Evolutionary conservation across 35 echinoderm and acorn worm genomes (phyloP), one percentile per base, ranked within the genome.

Genomic region (Acanthaster planci): DNA sequence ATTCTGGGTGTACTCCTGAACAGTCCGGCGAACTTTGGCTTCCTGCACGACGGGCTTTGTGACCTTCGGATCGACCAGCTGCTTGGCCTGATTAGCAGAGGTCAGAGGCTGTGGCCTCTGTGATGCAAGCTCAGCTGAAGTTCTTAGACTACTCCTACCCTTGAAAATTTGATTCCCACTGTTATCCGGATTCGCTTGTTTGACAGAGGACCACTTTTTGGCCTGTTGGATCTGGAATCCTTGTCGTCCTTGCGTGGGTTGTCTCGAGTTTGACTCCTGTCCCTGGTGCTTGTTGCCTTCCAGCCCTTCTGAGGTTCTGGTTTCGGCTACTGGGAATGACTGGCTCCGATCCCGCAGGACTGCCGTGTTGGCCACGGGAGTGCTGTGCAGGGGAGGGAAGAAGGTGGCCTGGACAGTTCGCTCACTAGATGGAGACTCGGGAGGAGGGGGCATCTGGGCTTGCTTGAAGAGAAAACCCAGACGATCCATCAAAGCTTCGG

Each of bases 391-490:
- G 34, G 64, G 64, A 21, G 64, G 64, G 64, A 72, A 72, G 64
- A 72, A 72, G 64, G 64, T 72, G 64, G 26, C 64, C 34, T 30
- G 64, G 23, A 72, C 64, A 14, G 64, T 72, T 26, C 34, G 4
- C 21, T 72, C 64, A 8, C 64, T 72, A 26, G 64, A 72, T 2
- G 87, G 87, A 2, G 78, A 60, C 39, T 86, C 82, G 7, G 80
- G 52, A 50, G 47, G 78, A 60, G 88, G 83, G 0, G 59, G 80
- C 38, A 86, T 89, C 52, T 86, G 91, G 31, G 84, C 93, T 79
- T 95, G 93, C 22, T 89, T 95, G 88, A 98, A 93, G 26, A 98
- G 85, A 40, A 94, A 91, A 6, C 95, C 95, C 8, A 98, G 85
- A 55, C 91, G 78, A 56, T 93, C 82, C 80, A 88, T 91, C 22